Percentiles rank a stretch among this genome's conserved stretches.
phyloP scores from a whole-genome alignment of 2,113 vertebrate species.

The Cheilinus undulatus region DNA sequence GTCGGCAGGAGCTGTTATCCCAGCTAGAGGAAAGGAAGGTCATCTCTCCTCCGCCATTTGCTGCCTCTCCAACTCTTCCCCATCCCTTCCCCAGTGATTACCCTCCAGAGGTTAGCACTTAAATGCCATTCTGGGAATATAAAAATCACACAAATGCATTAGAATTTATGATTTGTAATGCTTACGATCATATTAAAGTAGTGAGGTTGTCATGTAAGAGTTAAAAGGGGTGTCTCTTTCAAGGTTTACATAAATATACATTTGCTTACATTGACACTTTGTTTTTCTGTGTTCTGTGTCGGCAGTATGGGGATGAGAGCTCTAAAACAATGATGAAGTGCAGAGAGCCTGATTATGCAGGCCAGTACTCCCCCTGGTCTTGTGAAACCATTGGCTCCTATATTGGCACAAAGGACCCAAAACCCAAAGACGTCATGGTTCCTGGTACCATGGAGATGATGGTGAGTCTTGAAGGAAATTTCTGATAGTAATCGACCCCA shows the following conservation, averaged over 20 bases:
- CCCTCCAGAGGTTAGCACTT: conserved; percentile 87
- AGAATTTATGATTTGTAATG: too few species aligned
- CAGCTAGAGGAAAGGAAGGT: conserved; percentile 96
- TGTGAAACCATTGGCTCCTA: conserved; percentile 99
- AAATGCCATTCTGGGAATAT: conserved; percentile 4
- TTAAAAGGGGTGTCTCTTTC: too few species aligned
- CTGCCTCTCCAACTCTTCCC: conserved; percentile 91
- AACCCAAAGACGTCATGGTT: conserved; percentile 95
- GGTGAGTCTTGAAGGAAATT: conserved; percentile 79
- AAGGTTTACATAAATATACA: too few species aligned
- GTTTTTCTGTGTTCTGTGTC: conserved; percentile 34
- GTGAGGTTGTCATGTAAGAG: too few species aligned
- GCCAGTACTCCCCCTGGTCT: conserved; percentile 99
- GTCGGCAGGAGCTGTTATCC: conserved; percentile 95
- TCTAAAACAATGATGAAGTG: conserved; percentile 90
- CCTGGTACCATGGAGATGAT: conserved; percentile 91
- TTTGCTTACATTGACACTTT: background rate
- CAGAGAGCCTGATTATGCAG: conserved; percentile 92
- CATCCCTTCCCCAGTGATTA: conserved; percentile 90
- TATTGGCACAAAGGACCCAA: conserved; percentile 97
- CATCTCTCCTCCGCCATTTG: conserved; percentile 96
- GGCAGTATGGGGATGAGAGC: conserved; percentile 93
- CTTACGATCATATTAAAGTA: too few species aligned
- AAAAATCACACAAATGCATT: too few species aligned
- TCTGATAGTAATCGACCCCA: background rate